Evolutionary conservation across 2,888 invertebrate genomes (phyloP).

Genomic region (Spilarctia lutea): DNA sequence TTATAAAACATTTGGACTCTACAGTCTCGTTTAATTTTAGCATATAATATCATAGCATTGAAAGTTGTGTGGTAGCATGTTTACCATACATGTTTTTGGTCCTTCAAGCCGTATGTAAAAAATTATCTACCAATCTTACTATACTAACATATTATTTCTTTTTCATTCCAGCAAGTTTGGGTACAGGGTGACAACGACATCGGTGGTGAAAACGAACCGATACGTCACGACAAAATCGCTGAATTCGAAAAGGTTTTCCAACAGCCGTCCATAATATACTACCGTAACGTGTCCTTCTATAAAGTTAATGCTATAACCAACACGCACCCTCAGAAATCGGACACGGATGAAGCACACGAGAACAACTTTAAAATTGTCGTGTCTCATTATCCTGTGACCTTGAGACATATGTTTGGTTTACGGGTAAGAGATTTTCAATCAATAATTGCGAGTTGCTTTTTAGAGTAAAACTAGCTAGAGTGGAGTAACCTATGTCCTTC

Average conservation of each 20-base stretch:
- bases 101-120: too few relatives aligned
- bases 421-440: slow-evolving; percentile 65
- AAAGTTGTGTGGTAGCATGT: too few relatives aligned
- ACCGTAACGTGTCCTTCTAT: slow-evolving; percentile 89
- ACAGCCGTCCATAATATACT: slow-evolving; percentile 88
- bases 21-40: too few relatives aligned
- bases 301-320: slow-evolving; percentile 91
- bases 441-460: neutral
- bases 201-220: slow-evolving; percentile 95
- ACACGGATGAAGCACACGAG: slow-evolving; percentile 61
- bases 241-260: slow-evolving; percentile 92
- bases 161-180: slow-evolving; percentile 90
- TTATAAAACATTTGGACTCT: too few relatives aligned
- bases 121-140: neutral
- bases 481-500: too few relatives aligned
- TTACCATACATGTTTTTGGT: too few relatives aligned
- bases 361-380: slow-evolving; percentile 88
- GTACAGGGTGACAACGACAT: slow-evolving; percentile 99
- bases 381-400: slow-evolving; percentile 90
- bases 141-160: neutral
- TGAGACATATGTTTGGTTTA: slow-evolving; percentile 68
- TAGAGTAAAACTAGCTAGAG: too few relatives aligned
- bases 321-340: slow-evolving; percentile 84
- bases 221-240: slow-evolving; percentile 89
- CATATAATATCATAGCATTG: too few relatives aligned